Evolutionary conservation across 1,140 invertebrate species (phyloP), one percentile per base, ranked within the genome.

Genomic region (Orius insidiosus): DNA sequence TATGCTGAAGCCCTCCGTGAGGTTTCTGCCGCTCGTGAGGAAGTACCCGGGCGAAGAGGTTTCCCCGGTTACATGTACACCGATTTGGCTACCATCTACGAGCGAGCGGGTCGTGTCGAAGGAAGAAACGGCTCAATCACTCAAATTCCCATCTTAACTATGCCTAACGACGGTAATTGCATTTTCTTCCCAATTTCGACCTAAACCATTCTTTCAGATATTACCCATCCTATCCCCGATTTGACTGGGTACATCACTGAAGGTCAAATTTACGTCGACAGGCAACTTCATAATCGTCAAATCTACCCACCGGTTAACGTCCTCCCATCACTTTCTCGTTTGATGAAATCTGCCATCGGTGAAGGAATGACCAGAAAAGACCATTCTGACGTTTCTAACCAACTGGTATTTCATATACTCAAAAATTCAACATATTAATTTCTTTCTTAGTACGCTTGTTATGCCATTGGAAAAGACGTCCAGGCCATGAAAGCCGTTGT

Each of bases 61-160:
- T 93, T 88, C 72, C 84, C 89, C 56, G 93, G 92, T 78, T 96
- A 96, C 75, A 96, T 97, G 93, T 98, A 98, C 86, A 98, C 93
- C 32, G 90, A 97, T 83, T 81, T 97, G 72, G 93, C 93, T 34
- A 97, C 92, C 5, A 96, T 98, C 59, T 98, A 98, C 63, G 93
- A 97, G 67, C 73, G 93, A 55, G 93, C 93, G 56, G 93, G 93
- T 35, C 81, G 93, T 63, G 92, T 97, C n/a, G 89, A 95, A 63
- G 93, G 93, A 13, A 74, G 93, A 55, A 94, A 93, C 62, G 93
- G 93, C 15, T 97, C 92, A 46, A 97, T 98, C 58, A 98, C 93
- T 3, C 93, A 98, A 66, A 97, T 98, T 66, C 93, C 93, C 46
- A 97, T 97, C 69, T 65, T 97, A 15, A 96, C 93, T 69, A 98